A percentile compares a stretch with the other conserved stretches of the same genome.
These are phyloP conservation scores for Girardinus metallicus DNA, from an alignment of 2,797 vertebrate species.

Conservation along the genomic window DNA sequence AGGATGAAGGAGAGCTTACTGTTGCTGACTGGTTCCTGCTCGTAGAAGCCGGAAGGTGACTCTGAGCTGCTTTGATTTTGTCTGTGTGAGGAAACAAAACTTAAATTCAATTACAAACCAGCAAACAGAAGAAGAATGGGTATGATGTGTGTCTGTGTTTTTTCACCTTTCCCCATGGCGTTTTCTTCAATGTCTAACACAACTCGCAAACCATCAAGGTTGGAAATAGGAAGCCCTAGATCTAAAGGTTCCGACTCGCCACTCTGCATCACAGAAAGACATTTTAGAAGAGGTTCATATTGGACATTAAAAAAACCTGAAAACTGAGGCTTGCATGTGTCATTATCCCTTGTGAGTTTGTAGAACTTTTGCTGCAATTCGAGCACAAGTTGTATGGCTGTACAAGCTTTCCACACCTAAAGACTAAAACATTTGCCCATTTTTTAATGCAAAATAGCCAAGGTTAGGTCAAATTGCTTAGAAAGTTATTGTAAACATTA, in stretches of 20 bases:
- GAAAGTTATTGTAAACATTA: neutral
- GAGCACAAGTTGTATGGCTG: neutral
- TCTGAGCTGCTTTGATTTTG: conserved; percentile 84
- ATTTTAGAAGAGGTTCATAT: neutral
- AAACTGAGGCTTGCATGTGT: neutral
- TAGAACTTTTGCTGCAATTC: neutral
- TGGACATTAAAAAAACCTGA: neutral
- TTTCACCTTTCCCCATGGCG: conserved; percentile 85
- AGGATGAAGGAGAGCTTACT: conserved; percentile 82
- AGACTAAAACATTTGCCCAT: neutral
- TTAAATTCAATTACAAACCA: neutral
- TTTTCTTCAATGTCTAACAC: conserved; percentile 89
- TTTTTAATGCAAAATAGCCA: neutral
- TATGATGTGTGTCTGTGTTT: neutral
- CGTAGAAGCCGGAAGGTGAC: conserved; percentile 68
- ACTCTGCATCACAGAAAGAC: conserved; percentile 80
- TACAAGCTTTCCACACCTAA: neutral
- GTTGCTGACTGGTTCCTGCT: conserved; percentile 87
- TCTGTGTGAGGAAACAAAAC: conserved; percentile 72
- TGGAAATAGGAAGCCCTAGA: conserved; percentile 95
- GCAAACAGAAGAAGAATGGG: neutral
- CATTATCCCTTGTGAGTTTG: neutral
- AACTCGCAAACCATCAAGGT: conserved; percentile 94
- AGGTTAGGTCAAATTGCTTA: neutral
- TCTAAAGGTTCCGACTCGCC: conserved; percentile 95